Evolutionary conservation across 2,888 invertebrate genomes (phyloP), one percentile per base, ranked within the genome.

Genomic region (Nebria salina): DNA sequence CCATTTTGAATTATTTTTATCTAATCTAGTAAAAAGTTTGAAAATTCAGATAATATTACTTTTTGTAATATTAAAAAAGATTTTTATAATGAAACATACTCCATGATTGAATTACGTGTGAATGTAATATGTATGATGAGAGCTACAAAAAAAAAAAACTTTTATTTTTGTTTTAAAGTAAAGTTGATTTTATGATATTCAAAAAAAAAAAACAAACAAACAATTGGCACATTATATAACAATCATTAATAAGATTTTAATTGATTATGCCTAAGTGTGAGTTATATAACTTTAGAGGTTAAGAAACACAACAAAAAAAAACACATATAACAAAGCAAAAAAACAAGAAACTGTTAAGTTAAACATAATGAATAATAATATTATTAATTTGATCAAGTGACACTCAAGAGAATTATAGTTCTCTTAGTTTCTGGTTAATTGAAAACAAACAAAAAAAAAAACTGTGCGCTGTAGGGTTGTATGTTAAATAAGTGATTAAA

Each of bases 401-500:
- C 73, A 73, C 73, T 68, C 9, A 73, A 41, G 41, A 73, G 73
- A 42, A 73, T 41, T 41, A 72, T 26, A 15, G 41, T 73, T 73
- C 66, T 42, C 65, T 66, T 73, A 41, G 65, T 54, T 54, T 15
- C 41, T 65, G 75, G 75, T 75, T 68, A n/a, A 68, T 68, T 75
- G 11, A 54, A 54, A 43, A 43, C 9, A 43, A 43, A 43, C 20
- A 20, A 20, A 20, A 20, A 54, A 54, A 73, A 43, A 70, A 80
- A 43, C 75, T 80, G 79, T 79, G 80, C 80, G 80, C 80, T 65
- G 72, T 81, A 81, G 81, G 81, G 65, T 81, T 81, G 81, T 81
- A 81, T 76, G 81, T 81, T 81, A 81, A 75, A 81, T 80, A 81
- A 81, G 76, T 81, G 81, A 81, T 81, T 81, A 81, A 80, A 80